A percentile compares a stretch with the other conserved stretches of the same genome.
Conservation (phyloP, 1,140 invertebrate genomes). For the Cepaea nemoralis region DNA sequence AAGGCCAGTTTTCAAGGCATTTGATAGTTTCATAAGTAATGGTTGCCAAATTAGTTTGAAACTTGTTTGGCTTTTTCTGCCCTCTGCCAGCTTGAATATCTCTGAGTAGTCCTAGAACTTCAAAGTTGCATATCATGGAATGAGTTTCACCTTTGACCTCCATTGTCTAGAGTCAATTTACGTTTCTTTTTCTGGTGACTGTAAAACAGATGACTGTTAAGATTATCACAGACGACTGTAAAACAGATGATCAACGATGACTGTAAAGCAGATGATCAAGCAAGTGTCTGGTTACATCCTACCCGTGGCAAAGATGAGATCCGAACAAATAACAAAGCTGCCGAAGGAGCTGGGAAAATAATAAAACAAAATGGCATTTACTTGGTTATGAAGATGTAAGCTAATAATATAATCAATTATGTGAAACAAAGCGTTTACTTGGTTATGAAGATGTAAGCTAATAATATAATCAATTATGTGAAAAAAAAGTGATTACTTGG, state of each 20-base stretch:
- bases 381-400: too few relatives aligned
- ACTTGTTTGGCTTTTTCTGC: slow-evolving; percentile 77
- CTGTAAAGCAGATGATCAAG: slow-evolving; percentile 50
- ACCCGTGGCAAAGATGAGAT: slow-evolving; percentile 61
- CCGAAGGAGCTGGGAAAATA: slow-evolving; percentile 56
- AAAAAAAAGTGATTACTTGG: too few relatives aligned
- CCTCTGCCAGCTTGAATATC: slow-evolving; percentile 78
- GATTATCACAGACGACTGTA: slow-evolving; percentile 26
- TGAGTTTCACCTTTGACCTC: slow-evolving; percentile 70
- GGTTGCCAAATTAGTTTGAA: slow-evolving; percentile 80
- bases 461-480: too few relatives aligned
- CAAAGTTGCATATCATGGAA: slow-evolving; percentile 72
- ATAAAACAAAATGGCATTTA: too few relatives aligned
- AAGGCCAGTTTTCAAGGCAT: slow-evolving; percentile 83
- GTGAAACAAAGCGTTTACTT: too few relatives aligned
- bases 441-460: too few relatives aligned
- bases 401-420: too few relatives aligned
- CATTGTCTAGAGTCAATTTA: slow-evolving; percentile 49
- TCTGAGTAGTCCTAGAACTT: slow-evolving; percentile 78
- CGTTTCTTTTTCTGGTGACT: neutral
- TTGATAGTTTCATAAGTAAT: slow-evolving; percentile 84
- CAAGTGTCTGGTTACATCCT: too few relatives aligned
- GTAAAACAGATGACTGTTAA: neutral
- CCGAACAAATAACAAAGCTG: slow-evolving; percentile 62
- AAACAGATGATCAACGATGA: too few relatives aligned